Percentiles rank a stretch among this genome's conserved stretches.
Evolutionary conservation across 2,113 vertebrate genomes (phyloP).

Genomic region (Semnopithecus entellus): DNA sequence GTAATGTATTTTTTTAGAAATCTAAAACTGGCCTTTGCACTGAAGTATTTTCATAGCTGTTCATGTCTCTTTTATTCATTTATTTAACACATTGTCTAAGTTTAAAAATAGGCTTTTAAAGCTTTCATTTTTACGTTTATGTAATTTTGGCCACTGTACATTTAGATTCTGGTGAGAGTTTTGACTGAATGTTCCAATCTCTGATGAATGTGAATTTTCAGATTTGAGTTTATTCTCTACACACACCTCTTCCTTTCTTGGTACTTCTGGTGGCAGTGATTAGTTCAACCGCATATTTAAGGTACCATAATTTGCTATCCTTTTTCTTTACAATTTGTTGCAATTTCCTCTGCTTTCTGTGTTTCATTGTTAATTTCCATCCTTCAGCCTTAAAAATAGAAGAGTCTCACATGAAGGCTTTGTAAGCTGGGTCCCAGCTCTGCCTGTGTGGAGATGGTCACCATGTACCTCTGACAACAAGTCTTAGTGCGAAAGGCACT

Average conservation of each 20-base stretch:
- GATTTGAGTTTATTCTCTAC: conserved; percentile 46
- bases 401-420: conserved; percentile 66
- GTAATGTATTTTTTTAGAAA: conserved; percentile 88
- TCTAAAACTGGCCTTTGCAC: conserved; percentile 87
- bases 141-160: conserved; percentile 77
- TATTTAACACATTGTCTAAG: conserved; percentile 82
- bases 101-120: conserved; percentile 85
- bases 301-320: background rate
- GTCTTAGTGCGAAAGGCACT: background rate
- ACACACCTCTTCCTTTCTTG: background rate
- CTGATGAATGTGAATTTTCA: conserved; percentile 74
- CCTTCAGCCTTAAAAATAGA: conserved; percentile 83
- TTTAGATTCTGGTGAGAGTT: conserved; percentile 72
- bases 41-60: conserved; percentile 90
- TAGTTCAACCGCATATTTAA: background rate
- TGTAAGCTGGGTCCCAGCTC: conserved; percentile 69
- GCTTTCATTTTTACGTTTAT: conserved; percentile 81
- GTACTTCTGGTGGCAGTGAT: background rate
- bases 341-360: conserved; percentile 69
- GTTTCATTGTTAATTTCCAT: conserved; percentile 65
- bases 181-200: conserved; percentile 74
- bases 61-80: conserved; percentile 84
- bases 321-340: conserved; percentile 38
- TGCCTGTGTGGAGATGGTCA: conserved; percentile 60
- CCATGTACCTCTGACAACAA: background rate